Base-by-base conservation (phyloP, 2,888 invertebrate genomes). In the Baronia brevicornis region DNA sequence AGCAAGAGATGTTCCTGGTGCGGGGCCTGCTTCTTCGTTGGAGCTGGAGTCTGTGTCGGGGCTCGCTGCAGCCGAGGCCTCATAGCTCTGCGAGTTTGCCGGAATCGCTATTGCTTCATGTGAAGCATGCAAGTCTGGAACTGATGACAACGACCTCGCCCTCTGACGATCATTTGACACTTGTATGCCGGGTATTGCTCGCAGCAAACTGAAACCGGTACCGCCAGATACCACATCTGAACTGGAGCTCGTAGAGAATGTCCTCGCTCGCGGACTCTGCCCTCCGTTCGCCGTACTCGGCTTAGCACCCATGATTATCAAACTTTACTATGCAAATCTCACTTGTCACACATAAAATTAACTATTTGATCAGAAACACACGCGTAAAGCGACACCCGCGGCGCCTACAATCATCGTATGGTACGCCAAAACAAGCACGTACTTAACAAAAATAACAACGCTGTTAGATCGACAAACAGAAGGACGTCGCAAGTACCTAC, bases 131-230 rank as follows among this genome's bases (percentile, higher is more conserved):
- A 93, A 82, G 63, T 93, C 94, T 7, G 94, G 94, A 45, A 94
- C 94, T 35, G 93, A 93, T 33, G 93, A 93, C 48, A 94, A 72
- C 17, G 93, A 93, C 42, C 94, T 87, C 28, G 94, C 94, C 46
- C 95, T 86, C 74, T 94, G 94, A 46, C 94, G 85, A 65, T 93
- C 93, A 59, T 87, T 91, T 28, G 91, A 86, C 70, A 91, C 87
- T 60, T 91, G 89, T 51, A 91, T 89, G 36, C 91, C 91, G 18
- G 91, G 90, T 46, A 91, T 75, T 25, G 91, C 89, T 28, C 91
- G 87, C 51, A 92, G 78, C 63, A 91, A 70, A 54, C 90, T 90
- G 56, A 91, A 91, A 62, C 90, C 87, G 58, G 89, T 59, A 59
- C 79, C 56, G 49, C 85, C 71, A 50, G 89, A 75, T 60, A 88